Base-by-base conservation (phyloP, 2,113 vertebrate species). In the Fulmarus glacialis region DNA sequence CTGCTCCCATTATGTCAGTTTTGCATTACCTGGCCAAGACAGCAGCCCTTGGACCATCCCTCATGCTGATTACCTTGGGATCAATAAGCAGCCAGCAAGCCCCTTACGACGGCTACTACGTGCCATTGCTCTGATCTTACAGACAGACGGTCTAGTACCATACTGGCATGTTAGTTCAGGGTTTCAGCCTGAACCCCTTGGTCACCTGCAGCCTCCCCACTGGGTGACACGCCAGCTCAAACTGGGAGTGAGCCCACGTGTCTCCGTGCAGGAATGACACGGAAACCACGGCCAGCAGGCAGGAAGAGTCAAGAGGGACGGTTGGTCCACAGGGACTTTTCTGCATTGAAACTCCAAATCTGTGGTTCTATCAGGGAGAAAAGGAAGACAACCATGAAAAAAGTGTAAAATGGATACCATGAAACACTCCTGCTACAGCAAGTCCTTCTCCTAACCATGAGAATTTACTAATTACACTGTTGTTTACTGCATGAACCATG, bases 81-180 rank as follows among this genome's bases (percentile, higher is more conserved):
- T 3, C 26, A 9, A 5, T 6, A 23, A 66, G 75, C 23, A 55
- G 52, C 38, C 36, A 30, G 66, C 30, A 12, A 74, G 26, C 4
- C 45, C 40, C 62, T 60, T 7, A 3, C 0, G 8, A 55, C 0
- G 3, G 27, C 58, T 14, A 3, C 10, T 19, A 5, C 0, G 1
- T 40, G 73, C 40, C 40, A 7, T 3, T 30, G 73, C 73, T 29
- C 43, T 3, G 20, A 18, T 4, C 47, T 11, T 21, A 15, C 15
- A 3, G 14, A 8, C 0, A 2, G 56, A 22, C 0, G 2, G 11
- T 9, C 40, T 9, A 19, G 52, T 21, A 52, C 13, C 47, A 23
- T 5, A 1, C 15, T 2, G 30, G 24, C 10, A 5, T 2, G 15
- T 6, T 24, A 30, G 52, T 12, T 42, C 62, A 26, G 93, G n/a